Evolutionary conservation across 1,140 invertebrate species (phyloP).

Genomic region (Bombus turneri): DNA sequence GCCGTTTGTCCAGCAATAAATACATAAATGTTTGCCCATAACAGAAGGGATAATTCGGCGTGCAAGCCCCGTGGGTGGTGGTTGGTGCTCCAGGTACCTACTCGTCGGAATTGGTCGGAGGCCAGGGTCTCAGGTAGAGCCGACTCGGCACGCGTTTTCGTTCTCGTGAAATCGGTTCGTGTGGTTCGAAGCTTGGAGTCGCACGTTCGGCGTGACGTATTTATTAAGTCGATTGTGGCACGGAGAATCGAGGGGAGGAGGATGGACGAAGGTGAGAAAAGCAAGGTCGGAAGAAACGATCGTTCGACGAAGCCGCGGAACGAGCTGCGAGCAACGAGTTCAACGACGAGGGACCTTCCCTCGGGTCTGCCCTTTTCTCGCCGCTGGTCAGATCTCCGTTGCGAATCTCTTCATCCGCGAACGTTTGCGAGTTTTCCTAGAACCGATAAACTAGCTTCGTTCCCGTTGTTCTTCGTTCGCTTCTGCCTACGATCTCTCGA

Average conservation of each 20-base stretch:
- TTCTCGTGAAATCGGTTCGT: slow-evolving; percentile 13
- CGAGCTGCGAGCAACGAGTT: background rate
- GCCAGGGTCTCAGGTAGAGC: slow-evolving; percentile 12
- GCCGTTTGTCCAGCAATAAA: slow-evolving; percentile 73
- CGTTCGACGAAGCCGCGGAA: background rate
- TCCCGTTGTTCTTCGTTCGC: background rate
- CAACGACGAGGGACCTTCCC: no score
- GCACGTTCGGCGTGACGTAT: slow-evolving; percentile 42
- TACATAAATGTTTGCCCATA: slow-evolving; percentile 75
- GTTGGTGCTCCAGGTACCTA: slow-evolving; percentile 26
- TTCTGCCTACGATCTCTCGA: background rate
- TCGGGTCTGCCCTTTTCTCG: background rate
- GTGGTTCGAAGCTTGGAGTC: background rate
- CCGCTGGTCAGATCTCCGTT: slow-evolving; percentile 37
- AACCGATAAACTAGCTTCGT: background rate
- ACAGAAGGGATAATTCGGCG: slow-evolving; percentile 69
- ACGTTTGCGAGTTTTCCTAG: slow-evolving; percentile 35
- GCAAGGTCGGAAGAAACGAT: background rate
- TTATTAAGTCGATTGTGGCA: slow-evolving; percentile 33
- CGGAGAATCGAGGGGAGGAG: no score
- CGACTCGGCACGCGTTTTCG: slow-evolving; percentile 40
- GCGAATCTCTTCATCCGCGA: slow-evolving; percentile 62
- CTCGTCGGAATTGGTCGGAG: background rate
- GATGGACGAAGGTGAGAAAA: background rate
- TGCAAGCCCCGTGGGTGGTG: slow-evolving; percentile 57